phyloP scores from a whole-genome alignment of 2,888 invertebrate genomes.

The Latrodectus elegans region DNA sequence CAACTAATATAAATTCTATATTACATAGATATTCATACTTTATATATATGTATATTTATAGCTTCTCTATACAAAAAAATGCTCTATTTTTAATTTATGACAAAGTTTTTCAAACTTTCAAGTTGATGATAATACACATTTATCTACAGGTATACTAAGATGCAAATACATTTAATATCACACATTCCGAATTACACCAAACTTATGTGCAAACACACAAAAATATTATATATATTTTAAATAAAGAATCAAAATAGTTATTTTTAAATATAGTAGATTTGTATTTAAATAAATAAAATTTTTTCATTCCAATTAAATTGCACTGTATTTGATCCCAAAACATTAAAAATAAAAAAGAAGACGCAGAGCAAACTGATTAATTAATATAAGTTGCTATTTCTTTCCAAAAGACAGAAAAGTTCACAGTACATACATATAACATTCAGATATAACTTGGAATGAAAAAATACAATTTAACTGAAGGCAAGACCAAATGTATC shows the following conservation, averaged over 20 bases:
- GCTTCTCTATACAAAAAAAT: conserved; percentile 49
- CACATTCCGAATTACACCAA: conserved; percentile 59
- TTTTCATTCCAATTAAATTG: too few species aligned
- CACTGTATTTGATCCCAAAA: too few species aligned
- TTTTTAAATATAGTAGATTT: not conserved
- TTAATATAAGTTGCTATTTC: too few species aligned
- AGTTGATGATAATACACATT: conserved; percentile 37
- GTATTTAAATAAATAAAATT: too few species aligned
- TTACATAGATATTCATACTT: not conserved
- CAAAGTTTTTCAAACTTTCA: conserved; percentile 22
- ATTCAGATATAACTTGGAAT: too few species aligned
- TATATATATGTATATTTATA: not conserved
- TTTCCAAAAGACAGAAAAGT: too few species aligned
- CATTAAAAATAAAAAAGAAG: too few species aligned
- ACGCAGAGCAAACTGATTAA: too few species aligned
- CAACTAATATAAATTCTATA: conserved; percentile 2
- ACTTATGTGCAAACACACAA: conserved; percentile 61
- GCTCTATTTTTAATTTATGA: not conserved
- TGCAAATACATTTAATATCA: conserved; percentile 48
- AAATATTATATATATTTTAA: conserved; percentile 14
- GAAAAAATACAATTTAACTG: too few species aligned
- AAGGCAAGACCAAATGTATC: not conserved
- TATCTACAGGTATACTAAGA: conserved; percentile 37
- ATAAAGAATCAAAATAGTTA: conserved; percentile 40
- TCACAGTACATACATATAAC: too few species aligned